phyloP scores from a whole-genome alignment of 2,888 invertebrate species.

The Gari tellinella region DNA sequence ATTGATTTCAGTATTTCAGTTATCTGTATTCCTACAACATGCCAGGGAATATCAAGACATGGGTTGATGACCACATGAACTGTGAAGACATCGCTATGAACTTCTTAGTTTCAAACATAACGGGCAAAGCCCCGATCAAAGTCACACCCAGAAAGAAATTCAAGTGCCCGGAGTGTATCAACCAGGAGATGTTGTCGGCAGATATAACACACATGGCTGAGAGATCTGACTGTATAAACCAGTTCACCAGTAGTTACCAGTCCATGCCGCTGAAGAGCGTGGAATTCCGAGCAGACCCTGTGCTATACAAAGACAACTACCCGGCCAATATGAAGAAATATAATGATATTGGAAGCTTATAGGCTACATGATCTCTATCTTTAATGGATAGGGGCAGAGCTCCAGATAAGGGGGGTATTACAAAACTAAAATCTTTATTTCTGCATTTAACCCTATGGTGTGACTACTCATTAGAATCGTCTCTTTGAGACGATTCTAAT shows the following conservation, averaged over 20 bases:
- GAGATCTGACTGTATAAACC: conserved; percentile 94
- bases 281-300: conserved; percentile 97
- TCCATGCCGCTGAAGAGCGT: conserved; percentile 94
- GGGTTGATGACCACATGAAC: conserved; percentile 98
- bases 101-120: conserved; percentile 96
- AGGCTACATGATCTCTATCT: too few relatives aligned
- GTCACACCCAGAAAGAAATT: conserved; percentile 98
- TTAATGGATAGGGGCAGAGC: too few relatives aligned
- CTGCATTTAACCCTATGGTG: too few relatives aligned
- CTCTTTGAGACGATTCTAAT: too few relatives aligned
- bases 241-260: conserved; percentile 91
- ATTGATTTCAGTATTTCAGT: conserved; percentile 90
- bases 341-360: conserved; percentile 95
- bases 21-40: conserved; percentile 95
- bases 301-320: conserved; percentile 90
- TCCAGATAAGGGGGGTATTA: too few relatives aligned
- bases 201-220: conserved; percentile 95
- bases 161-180: conserved; percentile 97
- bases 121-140: conserved; percentile 95
- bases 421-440: too few relatives aligned
- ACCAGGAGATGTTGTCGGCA: conserved; percentile 96
- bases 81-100: conserved; percentile 99
- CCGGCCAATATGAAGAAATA: conserved; percentile 91
- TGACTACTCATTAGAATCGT: too few relatives aligned
- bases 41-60: conserved; percentile 92